Conservation (phyloP, 2,888 invertebrate species). For the Phengaris alcon region DNA sequence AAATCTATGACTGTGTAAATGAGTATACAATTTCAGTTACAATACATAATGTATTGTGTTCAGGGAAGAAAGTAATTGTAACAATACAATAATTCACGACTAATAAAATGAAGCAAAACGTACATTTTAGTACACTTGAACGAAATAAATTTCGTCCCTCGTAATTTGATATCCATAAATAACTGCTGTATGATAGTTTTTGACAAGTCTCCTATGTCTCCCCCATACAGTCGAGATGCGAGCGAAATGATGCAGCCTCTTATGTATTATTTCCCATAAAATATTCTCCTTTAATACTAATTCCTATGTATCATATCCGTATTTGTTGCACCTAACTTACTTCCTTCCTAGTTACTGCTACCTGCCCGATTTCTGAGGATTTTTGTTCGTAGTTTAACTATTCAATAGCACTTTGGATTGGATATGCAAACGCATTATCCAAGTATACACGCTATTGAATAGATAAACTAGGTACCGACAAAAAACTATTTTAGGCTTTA, state of each 20-base stretch:
- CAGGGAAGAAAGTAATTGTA: not conserved
- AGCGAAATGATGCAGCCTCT: constrained; percentile 52
- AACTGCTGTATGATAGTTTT: constrained; percentile 54
- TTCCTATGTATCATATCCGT: not conserved
- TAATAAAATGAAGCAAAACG: constrained; percentile 25
- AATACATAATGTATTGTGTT: too few species aligned
- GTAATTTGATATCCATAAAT: constrained; percentile 61
- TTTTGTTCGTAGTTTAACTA: too few species aligned
- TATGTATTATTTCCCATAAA: constrained; percentile 33
- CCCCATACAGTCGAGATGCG: constrained; percentile 43
- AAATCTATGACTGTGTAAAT: not conserved
- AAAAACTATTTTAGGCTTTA: too few species aligned
- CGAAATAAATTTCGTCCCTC: constrained; percentile 28
- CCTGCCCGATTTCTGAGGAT: too few species aligned
- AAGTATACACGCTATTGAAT: too few species aligned
- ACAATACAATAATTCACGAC: constrained; percentile 15
- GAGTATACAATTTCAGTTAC: not conserved
- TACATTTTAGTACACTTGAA: constrained; percentile 25
- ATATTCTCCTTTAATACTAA: not conserved
- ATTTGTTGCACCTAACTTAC: not conserved
- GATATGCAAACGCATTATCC: too few species aligned
- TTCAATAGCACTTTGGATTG: too few species aligned
- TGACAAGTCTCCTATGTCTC: constrained; percentile 69
- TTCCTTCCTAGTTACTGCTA: not conserved
- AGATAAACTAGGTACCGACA: too few species aligned